Evolutionary conservation across 2,888 invertebrate species (phyloP).

Genomic region (Ashinkailepas kermadecensis): DNA sequence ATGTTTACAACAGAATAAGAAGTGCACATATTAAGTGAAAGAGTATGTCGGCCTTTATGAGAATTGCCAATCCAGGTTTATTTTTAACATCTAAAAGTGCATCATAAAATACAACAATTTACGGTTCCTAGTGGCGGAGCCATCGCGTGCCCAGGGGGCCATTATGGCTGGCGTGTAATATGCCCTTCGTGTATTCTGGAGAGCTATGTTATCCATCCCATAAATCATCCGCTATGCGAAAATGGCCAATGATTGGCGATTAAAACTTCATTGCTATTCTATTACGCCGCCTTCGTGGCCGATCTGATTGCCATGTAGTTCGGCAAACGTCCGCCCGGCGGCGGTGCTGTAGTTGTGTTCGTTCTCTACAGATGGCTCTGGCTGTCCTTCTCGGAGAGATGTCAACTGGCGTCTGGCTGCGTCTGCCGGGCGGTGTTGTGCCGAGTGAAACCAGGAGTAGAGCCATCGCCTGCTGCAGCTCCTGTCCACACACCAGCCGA

Average conservation of each 20-base stretch:
- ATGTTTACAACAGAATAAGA: background rate
- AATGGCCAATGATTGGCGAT: conserved; percentile 4
- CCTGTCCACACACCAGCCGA: too few relatives aligned
- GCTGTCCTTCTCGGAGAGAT: background rate
- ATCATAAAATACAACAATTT: background rate
- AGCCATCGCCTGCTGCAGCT: background rate
- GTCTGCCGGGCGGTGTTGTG: too few relatives aligned
- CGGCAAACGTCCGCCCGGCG: background rate
- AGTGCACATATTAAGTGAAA: background rate
- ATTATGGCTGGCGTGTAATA: background rate
- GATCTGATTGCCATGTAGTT: background rate
- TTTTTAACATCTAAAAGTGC: conserved; percentile 12
- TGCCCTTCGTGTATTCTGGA: conserved; percentile 4
- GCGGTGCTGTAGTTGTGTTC: background rate
- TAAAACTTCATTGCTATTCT: background rate
- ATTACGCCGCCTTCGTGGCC: background rate
- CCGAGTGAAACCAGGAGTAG: too few relatives aligned
- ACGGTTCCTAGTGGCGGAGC: background rate
- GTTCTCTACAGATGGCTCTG: background rate
- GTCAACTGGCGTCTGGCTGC: background rate
- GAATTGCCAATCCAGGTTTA: background rate
- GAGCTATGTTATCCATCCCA: background rate
- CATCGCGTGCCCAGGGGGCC: background rate
- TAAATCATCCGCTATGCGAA: background rate
- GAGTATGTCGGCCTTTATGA: background rate